Conservation (phyloP, 2,797 vertebrate genomes). For the Liasis olivaceus region DNA sequence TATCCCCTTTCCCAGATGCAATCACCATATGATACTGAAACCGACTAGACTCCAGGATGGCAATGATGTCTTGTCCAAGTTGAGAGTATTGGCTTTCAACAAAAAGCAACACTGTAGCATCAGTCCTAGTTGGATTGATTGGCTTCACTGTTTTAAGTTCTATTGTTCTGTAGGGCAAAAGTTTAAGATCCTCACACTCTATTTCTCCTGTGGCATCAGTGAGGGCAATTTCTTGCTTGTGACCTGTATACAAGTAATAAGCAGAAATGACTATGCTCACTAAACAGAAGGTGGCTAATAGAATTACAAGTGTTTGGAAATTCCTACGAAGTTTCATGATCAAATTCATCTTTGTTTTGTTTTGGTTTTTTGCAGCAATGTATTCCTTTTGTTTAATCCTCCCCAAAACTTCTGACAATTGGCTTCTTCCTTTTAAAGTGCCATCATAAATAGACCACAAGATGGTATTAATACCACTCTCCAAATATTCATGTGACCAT, state of each 20-base stretch:
- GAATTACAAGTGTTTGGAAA: slow-evolving; percentile 87
- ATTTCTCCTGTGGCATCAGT: slow-evolving; percentile 81
- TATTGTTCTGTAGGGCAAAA: slow-evolving; percentile 81
- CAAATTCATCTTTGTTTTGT: slow-evolving; percentile 82
- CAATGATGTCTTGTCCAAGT: slow-evolving; percentile 93
- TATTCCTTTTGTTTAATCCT: neutral
- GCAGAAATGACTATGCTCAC: slow-evolving; percentile 91
- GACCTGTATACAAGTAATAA: slow-evolving; percentile 91
- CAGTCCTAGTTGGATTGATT: slow-evolving; percentile 86
- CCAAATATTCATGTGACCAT: slow-evolving; percentile 92
- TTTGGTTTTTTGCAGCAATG: neutral
- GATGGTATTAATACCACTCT: slow-evolving; percentile 62
- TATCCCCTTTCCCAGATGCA: slow-evolving; percentile 91
- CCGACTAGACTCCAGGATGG: slow-evolving; percentile 91
- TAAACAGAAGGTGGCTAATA: slow-evolving; percentile 91
- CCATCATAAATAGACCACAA: slow-evolving; percentile 54
- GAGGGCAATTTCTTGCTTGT: slow-evolving; percentile 88
- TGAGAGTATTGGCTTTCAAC: slow-evolving; percentile 98
- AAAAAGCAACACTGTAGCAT: slow-evolving; percentile 87
- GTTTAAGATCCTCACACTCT: slow-evolving; percentile 83
- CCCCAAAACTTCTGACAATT: slow-evolving; percentile 14
- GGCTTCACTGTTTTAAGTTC: slow-evolving; percentile 86
- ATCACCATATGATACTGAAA: slow-evolving; percentile 94
- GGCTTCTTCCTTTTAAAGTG: slow-evolving; percentile 65
- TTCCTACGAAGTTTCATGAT: slow-evolving; percentile 82